Percentiles rank a stretch among this genome's conserved stretches.
These are phyloP conservation scores for Dryobotodes eremita DNA, from an alignment of 2,888 invertebrate species.

Conservation along the genomic window DNA sequence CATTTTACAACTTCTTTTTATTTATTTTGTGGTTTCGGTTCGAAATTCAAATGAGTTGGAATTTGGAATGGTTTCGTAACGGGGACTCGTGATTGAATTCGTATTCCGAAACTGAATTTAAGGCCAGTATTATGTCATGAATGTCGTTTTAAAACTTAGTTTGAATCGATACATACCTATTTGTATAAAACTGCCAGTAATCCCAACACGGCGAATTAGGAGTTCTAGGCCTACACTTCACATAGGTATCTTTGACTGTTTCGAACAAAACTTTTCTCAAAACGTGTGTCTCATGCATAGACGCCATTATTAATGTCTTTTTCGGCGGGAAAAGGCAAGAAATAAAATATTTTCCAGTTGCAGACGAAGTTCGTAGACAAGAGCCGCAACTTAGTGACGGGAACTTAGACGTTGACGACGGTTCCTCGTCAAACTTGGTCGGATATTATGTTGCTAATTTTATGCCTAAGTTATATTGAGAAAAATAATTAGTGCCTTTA, in stretches of 20 bases:
- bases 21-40: conserved; percentile 14
- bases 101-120: conserved; percentile 30
- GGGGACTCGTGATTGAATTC: conserved; percentile 23
- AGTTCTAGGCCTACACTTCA: no score
- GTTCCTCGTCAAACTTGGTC: conserved; percentile 37
- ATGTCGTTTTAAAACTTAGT: conserved; percentile 11
- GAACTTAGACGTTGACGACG: conserved; percentile 46
- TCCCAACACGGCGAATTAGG: neutral
- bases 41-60: conserved; percentile 40
- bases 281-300: conserved; percentile 21
- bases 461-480: conserved; percentile 41
- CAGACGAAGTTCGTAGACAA: conserved; percentile 53
- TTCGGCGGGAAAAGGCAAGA: conserved; percentile 31
- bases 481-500: conserved; percentile 32
- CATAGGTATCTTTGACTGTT: neutral
- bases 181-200: neutral
- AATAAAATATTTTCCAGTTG: conserved; percentile 50
- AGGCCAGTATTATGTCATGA: neutral
- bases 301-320: conserved; percentile 28
- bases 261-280: conserved; percentile 23
- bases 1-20: conserved; percentile 24
- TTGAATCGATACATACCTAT: neutral
- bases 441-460: conserved; percentile 53
- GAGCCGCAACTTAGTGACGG: conserved; percentile 53
- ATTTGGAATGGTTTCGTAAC: conserved; percentile 19